Evolutionary conservation across 2,797 vertebrate species (phyloP).

Genomic region (Enteromius radiatus): DNA sequence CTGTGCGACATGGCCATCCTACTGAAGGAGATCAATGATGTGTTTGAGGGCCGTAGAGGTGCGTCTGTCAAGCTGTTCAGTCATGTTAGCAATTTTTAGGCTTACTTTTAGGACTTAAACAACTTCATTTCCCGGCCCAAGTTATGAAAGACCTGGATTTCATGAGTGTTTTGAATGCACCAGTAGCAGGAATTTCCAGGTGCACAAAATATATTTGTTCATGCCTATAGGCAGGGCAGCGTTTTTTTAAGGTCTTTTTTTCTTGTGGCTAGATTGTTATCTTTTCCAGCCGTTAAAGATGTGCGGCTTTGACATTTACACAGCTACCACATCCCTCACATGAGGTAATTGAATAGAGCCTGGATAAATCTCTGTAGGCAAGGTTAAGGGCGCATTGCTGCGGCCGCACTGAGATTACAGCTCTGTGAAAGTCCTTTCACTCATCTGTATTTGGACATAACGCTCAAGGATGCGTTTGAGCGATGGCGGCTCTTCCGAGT

Average conservation of each 20-base stretch:
- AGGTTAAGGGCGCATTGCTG: conserved; percentile 26
- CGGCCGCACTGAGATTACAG: conserved; percentile 9
- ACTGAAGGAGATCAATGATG: conserved; percentile 90
- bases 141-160: not conserved
- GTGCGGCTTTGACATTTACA: conserved; percentile 50
- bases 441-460: conserved; percentile 21
- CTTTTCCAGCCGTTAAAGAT: conserved; percentile 15
- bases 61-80: conserved; percentile 52
- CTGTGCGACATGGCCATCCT: conserved; percentile 90
- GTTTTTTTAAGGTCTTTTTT: conserved; percentile 38
- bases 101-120: not conserved
- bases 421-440: not conserved
- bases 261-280: conserved; percentile 36
- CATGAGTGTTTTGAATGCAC: conserved; percentile 16
- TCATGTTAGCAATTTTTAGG: not conserved
- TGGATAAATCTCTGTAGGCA: conserved; percentile 28
- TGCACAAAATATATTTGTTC: conserved; percentile 14
- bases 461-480: conserved; percentile 16
- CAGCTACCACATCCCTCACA: conserved; percentile 38
- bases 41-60: conserved; percentile 95
- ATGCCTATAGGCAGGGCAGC: not conserved
- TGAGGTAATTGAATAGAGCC: conserved; percentile 39
- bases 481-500: not conserved
- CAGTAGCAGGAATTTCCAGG: conserved; percentile 6
- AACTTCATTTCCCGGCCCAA: not conserved